Conservation (phyloP, 2,113 vertebrate species). For the Tringa solitaria region DNA sequence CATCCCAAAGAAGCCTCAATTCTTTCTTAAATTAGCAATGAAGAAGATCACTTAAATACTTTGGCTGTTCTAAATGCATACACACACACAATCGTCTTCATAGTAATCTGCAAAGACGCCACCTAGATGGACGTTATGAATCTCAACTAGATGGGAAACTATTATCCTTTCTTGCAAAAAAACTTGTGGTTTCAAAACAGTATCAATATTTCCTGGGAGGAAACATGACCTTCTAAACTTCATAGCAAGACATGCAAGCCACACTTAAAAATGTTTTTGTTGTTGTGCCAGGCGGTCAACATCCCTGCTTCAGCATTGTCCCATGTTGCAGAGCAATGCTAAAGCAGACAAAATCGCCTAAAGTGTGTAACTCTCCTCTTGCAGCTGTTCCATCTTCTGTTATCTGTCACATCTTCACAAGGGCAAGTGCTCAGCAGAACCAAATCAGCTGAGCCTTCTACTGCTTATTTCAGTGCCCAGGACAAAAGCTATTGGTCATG, state of each 20-base stretch:
- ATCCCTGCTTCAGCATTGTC: neutral
- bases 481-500: neutral
- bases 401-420: neutral
- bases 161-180: neutral
- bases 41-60: neutral
- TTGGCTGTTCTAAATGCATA: neutral
- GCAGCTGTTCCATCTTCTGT: neutral
- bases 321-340: neutral
- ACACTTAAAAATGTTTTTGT: neutral
- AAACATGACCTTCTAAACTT: neutral
- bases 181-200: neutral
- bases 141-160: neutral
- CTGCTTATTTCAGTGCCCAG: neutral
- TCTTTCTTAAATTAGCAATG: constrained; percentile 54
- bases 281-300: neutral
- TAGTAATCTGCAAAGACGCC: neutral
- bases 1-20: constrained; percentile 59
- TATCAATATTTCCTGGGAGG: neutral
- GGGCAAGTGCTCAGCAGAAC: neutral
- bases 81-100: neutral
- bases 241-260: neutral
- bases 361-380: neutral
- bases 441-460: neutral
- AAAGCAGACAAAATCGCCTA: neutral
- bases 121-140: neutral